Percentiles rank a stretch among this genome's conserved stretches.
Conservation (phyloP, 1,140 invertebrate genomes). For the Plectus sambesii region DNA sequence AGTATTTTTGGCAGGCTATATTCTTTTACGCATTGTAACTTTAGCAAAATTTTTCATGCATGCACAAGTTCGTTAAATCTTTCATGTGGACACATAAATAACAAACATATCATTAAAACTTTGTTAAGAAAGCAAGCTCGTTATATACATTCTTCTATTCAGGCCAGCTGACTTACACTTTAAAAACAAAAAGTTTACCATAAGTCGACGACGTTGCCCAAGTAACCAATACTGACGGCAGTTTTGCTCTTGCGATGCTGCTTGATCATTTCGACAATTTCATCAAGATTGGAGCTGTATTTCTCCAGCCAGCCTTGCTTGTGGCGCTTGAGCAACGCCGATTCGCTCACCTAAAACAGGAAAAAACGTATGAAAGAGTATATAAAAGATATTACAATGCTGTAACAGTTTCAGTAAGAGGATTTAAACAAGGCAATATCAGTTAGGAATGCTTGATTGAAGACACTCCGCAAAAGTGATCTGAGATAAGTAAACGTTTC, state of each 20-base stretch:
- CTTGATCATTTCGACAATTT: conserved; percentile 51
- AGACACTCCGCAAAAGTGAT: no score
- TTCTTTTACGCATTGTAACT: no score
- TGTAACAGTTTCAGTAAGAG: not conserved
- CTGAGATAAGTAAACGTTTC: no score
- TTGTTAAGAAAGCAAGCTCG: no score
- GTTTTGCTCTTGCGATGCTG: conserved; percentile 42
- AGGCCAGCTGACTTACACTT: conserved; percentile 3
- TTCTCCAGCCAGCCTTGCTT: conserved; percentile 58
- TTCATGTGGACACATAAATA: no score
- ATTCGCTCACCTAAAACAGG: conserved; percentile 50
- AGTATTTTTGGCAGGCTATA: no score
- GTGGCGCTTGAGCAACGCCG: conserved; percentile 55
- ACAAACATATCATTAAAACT: no score
- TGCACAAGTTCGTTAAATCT: no score
- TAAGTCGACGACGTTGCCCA: conserved; percentile 56
- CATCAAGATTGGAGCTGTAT: conserved; percentile 51
- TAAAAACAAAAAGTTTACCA: conserved; percentile 53
- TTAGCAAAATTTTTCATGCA: no score
- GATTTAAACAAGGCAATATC: no score
- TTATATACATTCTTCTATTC: not conserved
- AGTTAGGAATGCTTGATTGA: no score
- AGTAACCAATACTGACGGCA: conserved; percentile 56
- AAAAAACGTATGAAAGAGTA: not conserved
- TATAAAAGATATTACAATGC: not conserved